Base-by-base conservation (phyloP, 1,140 invertebrate species). In the Anoplolepis gracilipes region DNA sequence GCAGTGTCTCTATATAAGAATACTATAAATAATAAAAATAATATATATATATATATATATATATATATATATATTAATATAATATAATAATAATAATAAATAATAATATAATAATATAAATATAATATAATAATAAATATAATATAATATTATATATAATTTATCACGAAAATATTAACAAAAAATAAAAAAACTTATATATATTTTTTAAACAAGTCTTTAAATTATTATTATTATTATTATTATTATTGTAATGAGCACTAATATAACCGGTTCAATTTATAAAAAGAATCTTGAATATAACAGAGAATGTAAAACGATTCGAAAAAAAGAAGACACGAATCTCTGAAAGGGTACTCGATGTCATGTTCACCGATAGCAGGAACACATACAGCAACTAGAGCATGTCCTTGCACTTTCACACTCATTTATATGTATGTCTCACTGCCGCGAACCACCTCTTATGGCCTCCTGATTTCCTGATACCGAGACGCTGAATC, bases 361-460 rank as follows among this genome's bases (percentile, higher is more conserved):
- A 91, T 88, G 78, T n/a, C n/a, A n/a, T 87, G 90, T 90, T 86
- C 87, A 75, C 77, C 82, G 79, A 64, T 90, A 93, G 76, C 89
- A 93, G 93, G 93, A 93, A 91, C 88, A 87, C 91, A 93, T 88
- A 84, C 85, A 49, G 57, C 88, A 33, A 30, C 10, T 5, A 75
- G 61, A 91, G 36, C 42, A 33, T 65, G 73, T 89, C 70, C 67
- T 69, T 87, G 88, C 77, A 87, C 84, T 49, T 81, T 85, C 76
- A 65, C 57, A 25, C 84, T 90, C 88, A 86, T 87, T 88, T 84
- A 78, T 69, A 73, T 25, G 79, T 69, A 73, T 22, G 73, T 22
- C 82, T 88, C 85, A 85, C 62, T 13, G 84, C 87, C 87, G 86
- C 61, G 53, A 72, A 59, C 77, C 55, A 85, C 85, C 88, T 82